Evolutionary conservation across 2,113 vertebrate species (phyloP), one percentile per base, ranked within the genome.

Genomic region (Clarias gariepinus): DNA sequence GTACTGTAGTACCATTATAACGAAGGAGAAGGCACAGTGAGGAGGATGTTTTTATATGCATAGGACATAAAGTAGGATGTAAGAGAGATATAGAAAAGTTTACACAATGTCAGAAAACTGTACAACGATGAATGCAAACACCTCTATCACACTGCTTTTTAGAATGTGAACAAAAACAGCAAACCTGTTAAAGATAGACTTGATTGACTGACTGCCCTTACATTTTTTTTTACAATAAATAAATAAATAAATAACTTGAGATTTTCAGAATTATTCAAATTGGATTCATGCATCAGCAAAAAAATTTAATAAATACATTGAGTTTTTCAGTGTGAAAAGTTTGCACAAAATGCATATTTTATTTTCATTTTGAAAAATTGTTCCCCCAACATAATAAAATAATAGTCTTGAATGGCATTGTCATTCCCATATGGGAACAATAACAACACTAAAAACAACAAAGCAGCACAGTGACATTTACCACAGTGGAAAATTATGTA

Each of bases 231-330:
- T 47, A 47, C 47, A 47, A 47, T 47, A 47, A 47, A 47, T 47
- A 47, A 47, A 41, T 41, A 41, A 47, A 47, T 47, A 47, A 47
- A 47, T 77, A 63, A 87, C 81, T 83, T 41, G 33, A 57, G 30
- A 30, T 78, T 68, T 68, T 41, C 52, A 13, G 69, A 52, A 52
- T 76, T 76, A 76, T 76, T 76, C 41, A 74, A 74, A 74, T 25
- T 83, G 80, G 87, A 89, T 83, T 86, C 74, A 58, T 66, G 58
- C 74, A 87, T 89, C 85, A 85, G 63, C 74, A 87, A 52, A n/a
- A 52, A 25, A 25, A 52, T 23, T 74, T 13, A 47, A 25, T 74
- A 47, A 74, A 13, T 15, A 7, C 23, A 83, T 84, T 41, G 61
- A 61, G n/a, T 58, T 64, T 77, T 89, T 21, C 61, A 78, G 47